Evolutionary conservation across 1,140 invertebrate species (phyloP).

Genomic region (Dinothrombium tinctorium): DNA sequence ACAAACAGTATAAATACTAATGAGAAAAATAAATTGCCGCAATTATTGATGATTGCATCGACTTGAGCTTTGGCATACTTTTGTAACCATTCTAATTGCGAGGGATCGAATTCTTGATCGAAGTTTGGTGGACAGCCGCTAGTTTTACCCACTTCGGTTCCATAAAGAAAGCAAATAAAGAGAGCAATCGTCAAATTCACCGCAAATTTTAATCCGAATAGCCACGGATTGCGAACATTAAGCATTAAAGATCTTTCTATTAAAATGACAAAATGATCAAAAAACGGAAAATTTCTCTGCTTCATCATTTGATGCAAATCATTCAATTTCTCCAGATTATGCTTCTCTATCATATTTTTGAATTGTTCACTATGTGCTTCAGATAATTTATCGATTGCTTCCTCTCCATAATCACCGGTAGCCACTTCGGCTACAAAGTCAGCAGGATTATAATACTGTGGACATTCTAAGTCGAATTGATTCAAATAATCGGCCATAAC

Average conservation of each 20-base stretch:
- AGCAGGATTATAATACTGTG: constrained; percentile 82
- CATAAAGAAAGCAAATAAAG: constrained; percentile 7
- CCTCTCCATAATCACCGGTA: constrained; percentile 8
- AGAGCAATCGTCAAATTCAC: neutral
- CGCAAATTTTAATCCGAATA: too few species aligned
- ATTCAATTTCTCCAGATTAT: neutral
- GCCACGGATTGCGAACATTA: neutral
- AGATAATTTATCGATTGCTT: neutral
- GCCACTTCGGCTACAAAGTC: constrained; percentile 35
- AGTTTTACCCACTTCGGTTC: constrained; percentile 5
- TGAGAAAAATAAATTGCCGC: constrained; percentile 79
- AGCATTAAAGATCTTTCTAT: neutral
- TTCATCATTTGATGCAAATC: too few species aligned
- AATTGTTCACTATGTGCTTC: neutral
- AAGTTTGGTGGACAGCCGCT: constrained; percentile 7
- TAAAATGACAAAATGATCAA: neutral
- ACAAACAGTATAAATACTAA: constrained; percentile 88
- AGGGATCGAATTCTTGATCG: neutral
- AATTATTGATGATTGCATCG: constrained; percentile 29
- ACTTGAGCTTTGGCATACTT: neutral
- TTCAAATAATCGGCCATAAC: constrained; percentile 1
- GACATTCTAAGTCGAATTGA: constrained; percentile 37
- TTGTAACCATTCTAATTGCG: neutral
- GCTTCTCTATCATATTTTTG: neutral
- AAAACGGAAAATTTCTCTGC: neutral